Percentiles rank a stretch among this genome's conserved stretches.
phyloP scores from a whole-genome alignment of 37 sponge, comb jelly and placozoan species.

The Oopsacas minuta region DNA sequence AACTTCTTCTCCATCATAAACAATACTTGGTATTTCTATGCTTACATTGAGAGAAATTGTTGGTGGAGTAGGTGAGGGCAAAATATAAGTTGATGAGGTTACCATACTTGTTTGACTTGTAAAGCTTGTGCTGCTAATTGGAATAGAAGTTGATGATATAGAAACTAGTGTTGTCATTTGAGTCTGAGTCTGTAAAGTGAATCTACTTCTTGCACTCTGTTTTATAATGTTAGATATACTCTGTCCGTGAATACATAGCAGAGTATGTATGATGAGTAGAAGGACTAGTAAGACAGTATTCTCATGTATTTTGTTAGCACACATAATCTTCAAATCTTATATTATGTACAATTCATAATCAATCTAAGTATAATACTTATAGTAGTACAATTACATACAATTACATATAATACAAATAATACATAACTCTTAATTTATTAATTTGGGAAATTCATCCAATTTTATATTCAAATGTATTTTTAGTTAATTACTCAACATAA shows the following conservation, averaged over 20 bases:
- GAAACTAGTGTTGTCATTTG: not conserved
- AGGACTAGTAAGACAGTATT: not conserved
- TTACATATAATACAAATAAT: too few species aligned
- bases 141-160: not conserved
- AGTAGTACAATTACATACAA: too few species aligned
- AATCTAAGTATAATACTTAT: too few species aligned
- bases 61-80: not conserved
- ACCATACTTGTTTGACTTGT: not conserved
- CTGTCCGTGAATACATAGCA: not conserved
- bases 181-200: not conserved
- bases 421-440: too few species aligned
- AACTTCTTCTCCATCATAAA: not conserved
- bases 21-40: not conserved
- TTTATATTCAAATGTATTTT: too few species aligned
- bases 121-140: not conserved
- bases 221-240: not conserved
- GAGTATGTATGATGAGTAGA: not conserved
- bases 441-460: too few species aligned
- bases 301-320: not conserved
- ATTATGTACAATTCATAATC: too few species aligned
- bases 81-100: not conserved
- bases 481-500: too few species aligned
- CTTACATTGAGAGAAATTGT: not conserved
- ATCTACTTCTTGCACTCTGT: not conserved
- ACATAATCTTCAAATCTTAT: not conserved